These are phyloP conservation scores for Colletes collaris DNA, from an alignment of 2,888 invertebrate species.

Conservation along the genomic window DNA sequence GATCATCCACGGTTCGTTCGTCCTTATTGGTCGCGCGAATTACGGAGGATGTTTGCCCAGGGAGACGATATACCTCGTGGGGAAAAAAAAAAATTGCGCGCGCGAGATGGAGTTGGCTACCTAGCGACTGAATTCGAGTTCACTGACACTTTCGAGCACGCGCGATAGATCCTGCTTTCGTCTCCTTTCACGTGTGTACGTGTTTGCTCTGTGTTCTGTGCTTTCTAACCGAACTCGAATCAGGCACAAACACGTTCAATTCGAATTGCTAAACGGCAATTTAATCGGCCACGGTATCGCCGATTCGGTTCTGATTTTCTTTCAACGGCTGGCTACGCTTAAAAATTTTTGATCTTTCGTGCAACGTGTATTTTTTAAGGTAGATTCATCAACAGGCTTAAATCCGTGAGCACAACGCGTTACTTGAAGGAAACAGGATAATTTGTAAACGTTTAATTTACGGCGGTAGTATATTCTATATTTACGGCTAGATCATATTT, in stretches of 20 bases:
- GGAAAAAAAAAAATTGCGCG: conserved; percentile 16
- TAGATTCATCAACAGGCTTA: too few relatives aligned
- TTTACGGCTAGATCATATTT: not conserved
- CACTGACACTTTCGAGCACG: conserved; percentile 70
- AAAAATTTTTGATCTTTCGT: too few relatives aligned
- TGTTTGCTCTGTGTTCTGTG: too few relatives aligned
- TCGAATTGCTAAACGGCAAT: too few relatives aligned
- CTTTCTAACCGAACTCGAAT: not conserved
- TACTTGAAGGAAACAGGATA: too few relatives aligned
- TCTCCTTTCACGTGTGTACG: conserved; percentile 21
- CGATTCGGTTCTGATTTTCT: too few relatives aligned
- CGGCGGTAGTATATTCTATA: not conserved
- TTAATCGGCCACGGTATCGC: too few relatives aligned
- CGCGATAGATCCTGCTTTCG: conserved; percentile 61
- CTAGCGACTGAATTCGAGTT: conserved; percentile 63
- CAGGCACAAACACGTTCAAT: too few relatives aligned
- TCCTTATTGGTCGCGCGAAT: conserved; percentile 23
- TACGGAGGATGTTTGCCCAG: conserved; percentile 40
- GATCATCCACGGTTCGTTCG: conserved; percentile 21
- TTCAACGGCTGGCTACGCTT: too few relatives aligned
- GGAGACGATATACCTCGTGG: conserved; percentile 6
- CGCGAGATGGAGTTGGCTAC: conserved; percentile 28
- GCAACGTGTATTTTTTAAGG: too few relatives aligned
- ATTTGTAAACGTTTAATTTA: conserved; percentile 1
- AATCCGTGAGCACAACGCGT: too few relatives aligned